Evolutionary conservation across 2,888 invertebrate species (phyloP), one percentile per base, ranked within the genome.

Genomic region (Drosophila neonasuta): DNA sequence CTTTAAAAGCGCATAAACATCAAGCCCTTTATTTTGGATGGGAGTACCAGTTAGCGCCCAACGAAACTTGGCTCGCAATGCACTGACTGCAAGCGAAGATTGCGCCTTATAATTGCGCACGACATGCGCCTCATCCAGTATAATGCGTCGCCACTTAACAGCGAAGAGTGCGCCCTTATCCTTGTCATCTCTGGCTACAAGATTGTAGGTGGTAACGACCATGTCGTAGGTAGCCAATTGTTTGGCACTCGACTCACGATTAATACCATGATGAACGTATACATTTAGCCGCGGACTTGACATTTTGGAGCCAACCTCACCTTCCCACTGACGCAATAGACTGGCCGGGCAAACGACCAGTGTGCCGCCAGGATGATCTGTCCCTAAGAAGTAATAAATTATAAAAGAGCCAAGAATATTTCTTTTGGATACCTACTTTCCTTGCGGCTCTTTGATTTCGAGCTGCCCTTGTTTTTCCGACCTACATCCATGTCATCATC

Each of bases 51-150:
- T 36, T 6, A 36, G n/a, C 5, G 36, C 36, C 36, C 36, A 36
- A 36, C 36, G 36, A n/a, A n/a, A 36, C 36, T 36, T 36, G 36
- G n/a, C 36, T 6, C n/a, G n/a, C 36, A 36, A n/a, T n/a, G n/a
- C 36, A 5, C 36, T 36, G 36, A 36, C 36, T 5, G 36, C 36
- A 5, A 36, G 5, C 36, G 36, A 36, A 36, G 5, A n/a, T 36
- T 41, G 39, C 8, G 39, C 39, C 15, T 41, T 41, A 8, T 95
- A 93, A 92, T 99, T 99, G 77, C 98, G 94, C 10, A 99, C 95
- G 39, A 94, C 93, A 91, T 99, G 99, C 0, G 96, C 99, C 92
- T 99, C 99, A 91, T 99, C 99, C 24, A 99, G 92, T 66, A 99
- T 95, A 2, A 97, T 93, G 57, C 99, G 93, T 0, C 94, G 93